Conservation (phyloP, 2,113 vertebrate genomes). For the Picathartes gymnocephalus region DNA sequence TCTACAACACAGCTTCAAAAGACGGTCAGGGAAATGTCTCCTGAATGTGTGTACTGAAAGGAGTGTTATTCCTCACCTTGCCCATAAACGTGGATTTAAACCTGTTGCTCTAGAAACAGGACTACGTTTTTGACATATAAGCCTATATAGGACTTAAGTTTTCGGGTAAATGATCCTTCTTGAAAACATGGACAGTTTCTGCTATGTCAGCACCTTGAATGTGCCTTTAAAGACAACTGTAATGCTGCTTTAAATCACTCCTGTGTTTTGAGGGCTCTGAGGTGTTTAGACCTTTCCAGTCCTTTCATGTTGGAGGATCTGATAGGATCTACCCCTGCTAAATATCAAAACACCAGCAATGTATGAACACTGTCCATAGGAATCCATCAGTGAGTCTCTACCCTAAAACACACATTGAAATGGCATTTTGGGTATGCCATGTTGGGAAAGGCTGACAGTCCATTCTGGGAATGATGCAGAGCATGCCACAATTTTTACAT, state of each 20-base stretch:
- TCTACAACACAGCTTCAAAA: constrained; percentile 10
- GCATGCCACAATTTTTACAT: background rate
- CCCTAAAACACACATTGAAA: background rate
- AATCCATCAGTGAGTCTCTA: background rate
- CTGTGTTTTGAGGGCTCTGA: background rate
- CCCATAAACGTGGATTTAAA: constrained; percentile 27
- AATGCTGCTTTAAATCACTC: background rate
- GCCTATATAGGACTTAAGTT: background rate
- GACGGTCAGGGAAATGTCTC: background rate
- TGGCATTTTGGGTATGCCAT: background rate
- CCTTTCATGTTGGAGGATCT: background rate
- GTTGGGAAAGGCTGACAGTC: background rate
- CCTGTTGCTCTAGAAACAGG: constrained; percentile 1
- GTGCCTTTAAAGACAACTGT: background rate
- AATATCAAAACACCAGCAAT: background rate
- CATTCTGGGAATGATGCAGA: background rate
- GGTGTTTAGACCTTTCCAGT: background rate
- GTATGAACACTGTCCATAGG: background rate
- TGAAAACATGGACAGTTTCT: background rate
- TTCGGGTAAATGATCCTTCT: background rate
- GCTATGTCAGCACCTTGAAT: background rate
- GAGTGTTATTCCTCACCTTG: constrained; percentile 28
- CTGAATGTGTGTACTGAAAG: constrained; percentile 25
- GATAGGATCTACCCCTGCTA: background rate
- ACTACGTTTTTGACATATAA: background rate